phyloP scores from a whole-genome alignment of 2,113 vertebrate species.

The Periophthalmodon schlosseri region DNA sequence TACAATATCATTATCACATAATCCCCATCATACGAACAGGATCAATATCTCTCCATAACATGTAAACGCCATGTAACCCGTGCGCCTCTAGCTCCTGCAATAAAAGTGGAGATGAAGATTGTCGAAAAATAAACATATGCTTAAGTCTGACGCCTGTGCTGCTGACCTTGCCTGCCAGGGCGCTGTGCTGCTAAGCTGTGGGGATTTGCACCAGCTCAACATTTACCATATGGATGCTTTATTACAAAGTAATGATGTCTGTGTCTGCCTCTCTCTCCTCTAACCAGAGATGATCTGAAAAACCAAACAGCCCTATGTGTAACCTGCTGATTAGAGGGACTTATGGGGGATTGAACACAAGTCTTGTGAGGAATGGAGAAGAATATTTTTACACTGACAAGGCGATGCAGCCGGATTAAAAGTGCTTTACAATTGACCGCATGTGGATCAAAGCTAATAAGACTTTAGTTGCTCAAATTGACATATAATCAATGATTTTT shows the following conservation, averaged over 20 bases:
- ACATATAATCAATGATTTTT: neutral
- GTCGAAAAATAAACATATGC: constrained; percentile 79
- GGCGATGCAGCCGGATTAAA: constrained; percentile 24
- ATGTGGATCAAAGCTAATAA: constrained; percentile 26
- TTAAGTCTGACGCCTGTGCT: constrained; percentile 82
- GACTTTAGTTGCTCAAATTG: constrained; percentile 17
- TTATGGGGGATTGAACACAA: constrained; percentile 67
- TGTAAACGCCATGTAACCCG: neutral
- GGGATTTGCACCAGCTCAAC: constrained; percentile 88
- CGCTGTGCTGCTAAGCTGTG: constrained; percentile 83
- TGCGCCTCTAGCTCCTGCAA: constrained; percentile 24
- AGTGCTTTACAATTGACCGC: neutral
- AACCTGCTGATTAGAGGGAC: constrained; percentile 81
- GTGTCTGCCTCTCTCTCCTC: constrained; percentile 42
- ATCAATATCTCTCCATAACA: neutral
- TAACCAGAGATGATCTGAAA: constrained; percentile 83
- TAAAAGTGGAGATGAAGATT: constrained; percentile 45
- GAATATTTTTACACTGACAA: constrained; percentile 36
- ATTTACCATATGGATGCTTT: constrained; percentile 92
- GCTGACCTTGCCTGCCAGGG: constrained; percentile 81
- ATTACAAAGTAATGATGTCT: constrained; percentile 83
- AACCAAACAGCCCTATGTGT: constrained; percentile 77
- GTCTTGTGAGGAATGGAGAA: constrained; percentile 56
- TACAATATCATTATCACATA: constrained; percentile 7
- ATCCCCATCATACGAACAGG: neutral